Base-by-base conservation (phyloP, 2,797 vertebrate species). In the Knipowitschia caucasica region DNA sequence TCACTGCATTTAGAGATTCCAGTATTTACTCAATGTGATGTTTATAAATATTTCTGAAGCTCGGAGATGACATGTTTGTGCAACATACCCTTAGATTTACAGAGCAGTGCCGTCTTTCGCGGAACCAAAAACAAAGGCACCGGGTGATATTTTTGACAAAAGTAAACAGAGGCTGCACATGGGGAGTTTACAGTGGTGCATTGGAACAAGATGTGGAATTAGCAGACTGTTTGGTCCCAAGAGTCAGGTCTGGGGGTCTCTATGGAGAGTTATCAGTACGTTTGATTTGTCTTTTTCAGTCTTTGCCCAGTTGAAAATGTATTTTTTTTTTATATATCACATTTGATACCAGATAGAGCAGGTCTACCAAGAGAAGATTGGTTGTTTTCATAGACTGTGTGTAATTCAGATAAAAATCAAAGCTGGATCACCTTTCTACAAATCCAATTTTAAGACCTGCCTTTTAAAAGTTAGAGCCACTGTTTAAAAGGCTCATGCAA, bases 11-110 rank as follows among this genome's bases (percentile, higher is more conserved):
- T 64, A 62, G 59, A 69, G 67, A 84, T 80, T 67, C 64, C 69
- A 61, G 66, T 85, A 78, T 89, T 86, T 88, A 83, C 77, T 70
- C 65, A 49, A 60, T 20, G 43, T 43, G 34, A 57, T 87, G 82
- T 87, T 86, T 86, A 78, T 83, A 86, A 80, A 85, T 81, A 83
- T 73, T 77, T 72, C 69, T 64, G 58, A 36, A 66, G 71, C 75
- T 71, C 24, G 60, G 73, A 77, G 83, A 86, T 83, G 84, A 80
- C 77, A 86, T 89, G 87, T 91, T 90, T 91, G 87, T 84, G 76
- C 80, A 86, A 86, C 71, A 51, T 83, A 67, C 76, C 78, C 80
- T 81, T 77, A 82, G 80, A 81, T 88, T 86, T 84, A 85, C 75
- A 86, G 78, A 87, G 83, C 61, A 35, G 73, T 82, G 82, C 70